Evolutionary conservation across 2,113 vertebrate species (phyloP), one percentile per base, ranked within the genome.

Genomic region (Oophaga pumilio): DNA sequence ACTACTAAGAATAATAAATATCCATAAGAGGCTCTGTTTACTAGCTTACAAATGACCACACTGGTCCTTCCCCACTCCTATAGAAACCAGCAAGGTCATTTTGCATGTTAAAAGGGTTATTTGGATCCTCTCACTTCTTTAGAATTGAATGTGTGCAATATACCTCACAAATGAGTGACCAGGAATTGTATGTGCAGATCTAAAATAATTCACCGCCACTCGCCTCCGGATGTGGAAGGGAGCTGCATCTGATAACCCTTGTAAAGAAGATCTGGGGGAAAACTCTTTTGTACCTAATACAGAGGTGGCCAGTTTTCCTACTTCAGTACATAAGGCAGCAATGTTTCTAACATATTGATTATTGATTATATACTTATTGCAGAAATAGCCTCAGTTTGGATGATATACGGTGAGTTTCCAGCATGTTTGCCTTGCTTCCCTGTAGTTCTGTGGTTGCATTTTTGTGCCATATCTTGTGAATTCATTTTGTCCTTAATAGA

Each of bases 341-440:
- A 59, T 78, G 14, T 49, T 77, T 77, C n/a, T 52, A 76, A 64
- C 84, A 52, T 53, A 18, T 66, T 85, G 15, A 85, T 33, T 49
- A 4, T 76, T 28, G 50, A 78, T 89, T 87, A 87, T 97, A 89
- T 97, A 94, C 95, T 95, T 97, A 92, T 96, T 98, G 93, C 96
- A 99, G 98, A 98, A 96, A 96, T 98, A 99, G 97, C 96, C 95
- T 97, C 94, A 96, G 93, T 96, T 93, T 97, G 95, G 97, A 98
- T 90, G 97, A 97, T 87, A 94, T 94, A 89, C 94, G 96, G 97
- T 98, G 94, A 97, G 97, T 98, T 93, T 92, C 90, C 89, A 89
- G 92, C 92, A 93, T 95, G 94, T 91, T 76, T 11, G 56, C 81
- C 82, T 17, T 26, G 89, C 76, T 91, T 66, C 92, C 90, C 17